A percentile compares a stretch with the other conserved stretches of the same genome.
Conservation (phyloP, 2,113 vertebrate species). For the Chaenogobius annularis region DNA sequence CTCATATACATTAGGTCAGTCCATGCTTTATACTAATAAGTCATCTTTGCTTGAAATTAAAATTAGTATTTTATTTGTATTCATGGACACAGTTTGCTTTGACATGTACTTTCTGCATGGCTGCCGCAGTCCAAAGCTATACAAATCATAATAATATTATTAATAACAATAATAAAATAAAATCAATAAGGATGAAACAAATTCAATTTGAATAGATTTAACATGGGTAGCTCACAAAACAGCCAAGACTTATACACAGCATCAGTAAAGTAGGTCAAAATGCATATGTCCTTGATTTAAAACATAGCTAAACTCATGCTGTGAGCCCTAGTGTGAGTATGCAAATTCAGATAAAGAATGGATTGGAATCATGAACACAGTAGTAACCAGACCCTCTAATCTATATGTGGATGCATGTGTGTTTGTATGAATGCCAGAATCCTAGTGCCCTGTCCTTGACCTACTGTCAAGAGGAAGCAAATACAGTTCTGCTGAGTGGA, state of each 20-base stretch:
- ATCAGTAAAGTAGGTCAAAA: constrained; percentile 40
- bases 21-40: too few relatives aligned
- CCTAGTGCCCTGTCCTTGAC: neutral
- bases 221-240: neutral
- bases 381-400: too few relatives aligned
- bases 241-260: too few relatives aligned
- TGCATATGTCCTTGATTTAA: constrained; percentile 21
- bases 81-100: too few relatives aligned
- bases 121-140: constrained; percentile 17
- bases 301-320: constrained; percentile 16
- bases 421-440: neutral
- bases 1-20: neutral
- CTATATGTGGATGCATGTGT: neutral
- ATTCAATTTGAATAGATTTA: neutral
- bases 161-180: too few relatives aligned
- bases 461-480: neutral
- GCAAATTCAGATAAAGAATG: neutral
- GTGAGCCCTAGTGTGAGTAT: constrained; percentile 17
- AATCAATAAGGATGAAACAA: neutral
- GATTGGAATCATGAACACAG: neutral
- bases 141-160: too few relatives aligned
- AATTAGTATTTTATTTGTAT: too few relatives aligned
- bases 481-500: constrained; percentile 5
- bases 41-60: too few relatives aligned
- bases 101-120: constrained; percentile 43